phyloP scores from a whole-genome alignment of 2,888 invertebrate genomes.

The Encarsia formosa region DNA sequence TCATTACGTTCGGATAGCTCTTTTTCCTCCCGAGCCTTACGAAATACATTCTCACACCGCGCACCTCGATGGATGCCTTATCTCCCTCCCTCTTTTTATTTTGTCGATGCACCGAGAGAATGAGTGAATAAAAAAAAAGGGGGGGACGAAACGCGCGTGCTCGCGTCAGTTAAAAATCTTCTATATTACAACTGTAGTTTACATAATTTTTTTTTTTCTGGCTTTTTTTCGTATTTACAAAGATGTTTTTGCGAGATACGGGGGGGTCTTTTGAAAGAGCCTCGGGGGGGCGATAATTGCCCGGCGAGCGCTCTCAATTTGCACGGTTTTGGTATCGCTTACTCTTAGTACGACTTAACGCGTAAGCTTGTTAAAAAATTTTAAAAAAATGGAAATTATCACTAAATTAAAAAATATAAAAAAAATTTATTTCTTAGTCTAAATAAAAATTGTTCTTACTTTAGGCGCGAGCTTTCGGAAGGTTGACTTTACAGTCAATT shows the following conservation, averaged over 20 bases:
- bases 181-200: conserved; percentile 41
- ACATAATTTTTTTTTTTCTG: conserved; percentile 32
- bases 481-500: too few species aligned
- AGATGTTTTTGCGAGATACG: too few species aligned
- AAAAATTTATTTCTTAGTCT: too few species aligned
- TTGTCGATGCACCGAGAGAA: conserved; percentile 25
- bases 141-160: conserved; percentile 27
- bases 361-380: neutral
- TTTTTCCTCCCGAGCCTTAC: conserved; percentile 32
- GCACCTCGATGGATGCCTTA: too few species aligned
- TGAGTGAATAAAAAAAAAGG: neutral
- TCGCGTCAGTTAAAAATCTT: conserved; percentile 24
- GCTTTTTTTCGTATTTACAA: conserved; percentile 31
- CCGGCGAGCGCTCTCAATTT: too few species aligned
- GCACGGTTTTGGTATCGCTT: too few species aligned
- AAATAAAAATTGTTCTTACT: too few species aligned
- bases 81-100: conserved; percentile 40
- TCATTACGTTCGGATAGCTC: conserved; percentile 26
- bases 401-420: too few species aligned
- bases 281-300: too few species aligned
- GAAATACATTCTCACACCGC: conserved; percentile 49
- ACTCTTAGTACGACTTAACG: neutral
- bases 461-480: too few species aligned
- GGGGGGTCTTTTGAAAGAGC: too few species aligned
- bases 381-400: neutral